Evolutionary conservation across 1,140 invertebrate genomes (phyloP).

Genomic region (Caenorhabditis remanei): DNA sequence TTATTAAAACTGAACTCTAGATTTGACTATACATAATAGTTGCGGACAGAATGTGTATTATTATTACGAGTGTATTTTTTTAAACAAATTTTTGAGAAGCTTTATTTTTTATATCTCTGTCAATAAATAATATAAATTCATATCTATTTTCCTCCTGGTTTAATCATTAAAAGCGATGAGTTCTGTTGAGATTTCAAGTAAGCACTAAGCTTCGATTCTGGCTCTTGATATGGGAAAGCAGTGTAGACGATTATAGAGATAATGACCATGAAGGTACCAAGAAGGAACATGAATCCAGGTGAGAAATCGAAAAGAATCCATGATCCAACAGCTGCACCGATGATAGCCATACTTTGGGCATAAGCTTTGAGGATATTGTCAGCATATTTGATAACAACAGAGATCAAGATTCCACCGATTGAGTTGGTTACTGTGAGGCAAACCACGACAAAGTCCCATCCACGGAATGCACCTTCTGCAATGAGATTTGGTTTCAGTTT

Average conservation of each 20-base stretch:
- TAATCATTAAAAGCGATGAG: conserved; percentile 32
- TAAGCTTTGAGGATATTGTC: conserved; percentile 90
- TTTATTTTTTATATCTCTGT: background rate
- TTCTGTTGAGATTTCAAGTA: conserved; percentile 44
- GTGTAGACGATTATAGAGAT: conserved; percentile 59
- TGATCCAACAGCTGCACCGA: conserved; percentile 76
- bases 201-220: conserved; percentile 11
- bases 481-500: background rate
- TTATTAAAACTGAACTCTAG: background rate
- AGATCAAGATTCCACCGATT: conserved; percentile 90
- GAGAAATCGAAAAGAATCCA: conserved; percentile 76
- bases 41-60: background rate
- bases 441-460: conserved; percentile 87
- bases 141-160: background rate
- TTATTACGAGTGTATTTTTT: background rate
- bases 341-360: conserved; percentile 74
- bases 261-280: conserved; percentile 72
- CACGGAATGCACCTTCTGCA: conserved; percentile 79
- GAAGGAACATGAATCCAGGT: conserved; percentile 73
- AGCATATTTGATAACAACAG: conserved; percentile 94
- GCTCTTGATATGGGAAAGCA: conserved; percentile 54
- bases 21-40: background rate
- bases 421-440: conserved; percentile 88
- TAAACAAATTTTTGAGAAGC: background rate
- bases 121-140: too few species aligned